phyloP scores from a whole-genome alignment of 2,797 vertebrate species.

The Platyrinchus mystaceus region DNA sequence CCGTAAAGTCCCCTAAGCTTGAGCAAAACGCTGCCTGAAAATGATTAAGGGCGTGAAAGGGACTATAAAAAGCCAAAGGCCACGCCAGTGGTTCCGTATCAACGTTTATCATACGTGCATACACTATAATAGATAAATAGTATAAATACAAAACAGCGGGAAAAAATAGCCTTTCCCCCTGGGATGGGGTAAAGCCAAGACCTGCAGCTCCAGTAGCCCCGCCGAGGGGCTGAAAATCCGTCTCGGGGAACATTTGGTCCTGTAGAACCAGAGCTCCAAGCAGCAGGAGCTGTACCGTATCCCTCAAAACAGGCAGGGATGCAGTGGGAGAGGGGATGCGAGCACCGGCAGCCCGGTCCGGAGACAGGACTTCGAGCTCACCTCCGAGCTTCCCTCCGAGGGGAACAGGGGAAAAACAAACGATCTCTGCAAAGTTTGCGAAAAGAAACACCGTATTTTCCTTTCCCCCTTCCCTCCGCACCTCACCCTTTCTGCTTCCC shows the following conservation, averaged over 20 bases:
- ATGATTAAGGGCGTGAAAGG: not conserved
- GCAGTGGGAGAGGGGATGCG: too few species aligned
- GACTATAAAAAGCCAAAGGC: not conserved
- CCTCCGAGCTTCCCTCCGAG: rapidly evolving
- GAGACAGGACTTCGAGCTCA: not conserved
- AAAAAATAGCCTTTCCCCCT: not conserved
- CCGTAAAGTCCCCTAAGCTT: not conserved
- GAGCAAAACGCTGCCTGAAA: not conserved
- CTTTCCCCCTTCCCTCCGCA: not conserved
- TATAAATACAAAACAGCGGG: not conserved
- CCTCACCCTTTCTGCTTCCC: not conserved
- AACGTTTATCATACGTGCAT: rapidly evolving
- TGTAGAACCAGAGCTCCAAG: too few species aligned
- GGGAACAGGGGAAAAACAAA: not conserved
- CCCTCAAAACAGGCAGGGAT: too few species aligned
- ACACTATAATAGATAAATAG: not conserved
- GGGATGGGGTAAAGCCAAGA: not conserved
- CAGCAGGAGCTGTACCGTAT: not conserved
- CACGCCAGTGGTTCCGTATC: not conserved
- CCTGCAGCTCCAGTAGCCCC: not conserved
- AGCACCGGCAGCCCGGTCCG: rapidly evolving
- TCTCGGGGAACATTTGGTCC: too few species aligned
- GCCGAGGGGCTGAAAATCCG: not conserved
- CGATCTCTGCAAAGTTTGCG: rapidly evolving
- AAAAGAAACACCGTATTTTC: not conserved